Conservation (phyloP, 2,888 invertebrate species). For the Coelinius sp. region DNA sequence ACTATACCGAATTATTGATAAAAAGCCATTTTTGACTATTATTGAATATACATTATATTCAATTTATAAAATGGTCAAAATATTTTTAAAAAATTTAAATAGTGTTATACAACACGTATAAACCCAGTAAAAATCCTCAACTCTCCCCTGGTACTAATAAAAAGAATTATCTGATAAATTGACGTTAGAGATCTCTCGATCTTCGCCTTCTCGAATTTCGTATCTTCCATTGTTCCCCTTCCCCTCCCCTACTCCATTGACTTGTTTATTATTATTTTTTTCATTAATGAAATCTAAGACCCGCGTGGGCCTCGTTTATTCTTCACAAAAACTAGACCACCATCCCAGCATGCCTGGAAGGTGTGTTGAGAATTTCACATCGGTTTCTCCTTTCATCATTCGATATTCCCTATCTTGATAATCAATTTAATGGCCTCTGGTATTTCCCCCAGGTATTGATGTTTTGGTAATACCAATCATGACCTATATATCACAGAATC, state of each 20-base stretch:
- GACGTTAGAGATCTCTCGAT: constrained; percentile 19
- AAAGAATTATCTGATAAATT: constrained; percentile 25
- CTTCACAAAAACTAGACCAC: constrained; percentile 27
- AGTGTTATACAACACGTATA: neutral
- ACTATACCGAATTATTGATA: too few relatives aligned
- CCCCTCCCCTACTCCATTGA: neutral
- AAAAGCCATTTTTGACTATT: too few relatives aligned
- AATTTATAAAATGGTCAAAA: too few relatives aligned
- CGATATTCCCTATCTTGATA: constrained; percentile 20
- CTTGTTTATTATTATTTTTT: neutral
- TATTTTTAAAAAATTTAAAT: neutral
- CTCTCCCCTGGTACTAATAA: neutral
- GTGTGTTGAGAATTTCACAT: neutral
- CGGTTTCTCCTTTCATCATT: constrained; percentile 15
- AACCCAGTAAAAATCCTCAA: neutral
- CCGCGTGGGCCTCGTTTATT: constrained; percentile 10
- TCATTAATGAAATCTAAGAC: constrained; percentile 6
- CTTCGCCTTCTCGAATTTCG: constrained; percentile 25
- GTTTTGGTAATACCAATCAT: constrained; percentile 23
- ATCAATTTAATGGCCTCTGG: constrained; percentile 13
- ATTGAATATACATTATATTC: neutral
- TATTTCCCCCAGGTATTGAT: neutral
- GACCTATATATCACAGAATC: constrained; percentile 36
- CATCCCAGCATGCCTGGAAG: neutral
- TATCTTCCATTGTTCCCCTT: constrained; percentile 8